phyloP scores from a whole-genome alignment of 2,113 vertebrate species.

The Silurus meridionalis region DNA sequence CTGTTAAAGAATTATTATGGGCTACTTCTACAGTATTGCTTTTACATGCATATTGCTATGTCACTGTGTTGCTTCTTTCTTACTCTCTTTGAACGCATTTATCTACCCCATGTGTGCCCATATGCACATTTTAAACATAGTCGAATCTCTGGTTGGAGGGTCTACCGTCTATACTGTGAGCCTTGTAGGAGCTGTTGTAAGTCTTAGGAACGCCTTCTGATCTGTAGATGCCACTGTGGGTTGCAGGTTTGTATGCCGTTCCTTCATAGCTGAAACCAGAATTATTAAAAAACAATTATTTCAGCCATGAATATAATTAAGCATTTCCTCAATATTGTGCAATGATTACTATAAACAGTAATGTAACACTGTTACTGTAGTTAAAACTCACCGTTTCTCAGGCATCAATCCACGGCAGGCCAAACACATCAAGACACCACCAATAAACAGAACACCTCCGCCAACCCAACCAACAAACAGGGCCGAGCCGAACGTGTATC shows the following conservation, averaged over 20 bases:
- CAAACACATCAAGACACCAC: constrained; percentile 85
- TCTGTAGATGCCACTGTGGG: constrained; percentile 77
- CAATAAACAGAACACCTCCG: constrained; percentile 78
- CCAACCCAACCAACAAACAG: constrained; percentile 91
- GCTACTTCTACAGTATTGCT: neutral
- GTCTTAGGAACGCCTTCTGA: constrained; percentile 53
- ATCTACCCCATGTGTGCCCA: neutral
- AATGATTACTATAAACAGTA: neutral
- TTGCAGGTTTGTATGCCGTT: constrained; percentile 79
- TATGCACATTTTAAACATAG: constrained; percentile 76
- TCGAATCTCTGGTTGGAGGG: constrained; percentile 81
- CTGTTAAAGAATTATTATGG: neutral
- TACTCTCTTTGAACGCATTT: neutral
- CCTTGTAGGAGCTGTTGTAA: constrained; percentile 69
- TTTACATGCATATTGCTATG: neutral
- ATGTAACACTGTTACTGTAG: neutral
- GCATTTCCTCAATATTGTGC: too few species aligned
- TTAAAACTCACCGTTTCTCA: constrained; percentile 59
- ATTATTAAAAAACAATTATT: neutral
- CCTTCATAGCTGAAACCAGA: constrained; percentile 75
- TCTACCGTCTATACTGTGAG: constrained; percentile 73
- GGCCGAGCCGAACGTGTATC: constrained; percentile 88
- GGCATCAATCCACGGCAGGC: constrained; percentile 82
- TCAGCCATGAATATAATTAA: neutral
- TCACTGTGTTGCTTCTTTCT: neutral